phyloP scores from a whole-genome alignment of 2,797 vertebrate species.

The Anguilla anguilla region DNA sequence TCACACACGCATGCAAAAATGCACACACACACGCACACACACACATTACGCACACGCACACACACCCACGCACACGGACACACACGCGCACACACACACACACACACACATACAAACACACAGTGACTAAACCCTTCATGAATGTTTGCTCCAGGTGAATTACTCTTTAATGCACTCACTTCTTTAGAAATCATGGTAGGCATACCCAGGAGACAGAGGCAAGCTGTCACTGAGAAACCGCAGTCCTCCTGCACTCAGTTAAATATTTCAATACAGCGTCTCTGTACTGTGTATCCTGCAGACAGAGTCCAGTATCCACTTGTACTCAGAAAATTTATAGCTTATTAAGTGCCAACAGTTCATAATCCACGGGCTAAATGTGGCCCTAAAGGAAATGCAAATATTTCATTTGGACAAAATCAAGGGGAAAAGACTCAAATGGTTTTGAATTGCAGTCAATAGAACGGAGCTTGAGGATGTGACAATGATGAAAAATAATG shows the following conservation, averaged over 20 bases:
- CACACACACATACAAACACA: constrained; percentile 43
- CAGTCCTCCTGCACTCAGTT: constrained; percentile 84
- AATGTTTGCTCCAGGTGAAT: constrained; percentile 81
- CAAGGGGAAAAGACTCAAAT: constrained; percentile 52
- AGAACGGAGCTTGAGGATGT: not conserved
- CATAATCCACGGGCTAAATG: constrained; percentile 93
- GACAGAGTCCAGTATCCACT: constrained; percentile 93
- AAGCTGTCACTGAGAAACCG: constrained; percentile 88
- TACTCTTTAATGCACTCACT: constrained; percentile 89
- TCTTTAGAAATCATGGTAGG: constrained; percentile 84
- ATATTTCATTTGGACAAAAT: constrained; percentile 84
- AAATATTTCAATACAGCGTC: constrained; percentile 91
- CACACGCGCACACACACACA: constrained; percentile 40
- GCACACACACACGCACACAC: constrained; percentile 44
- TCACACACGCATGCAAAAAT: not conserved
- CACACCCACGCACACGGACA: constrained; percentile 42
- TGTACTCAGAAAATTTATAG: constrained; percentile 94
- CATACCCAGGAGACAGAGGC: constrained; percentile 84
- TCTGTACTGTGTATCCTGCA: constrained; percentile 86
- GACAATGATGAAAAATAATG: constrained; percentile 14
- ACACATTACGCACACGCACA: constrained; percentile 26
- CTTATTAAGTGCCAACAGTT: constrained; percentile 99
- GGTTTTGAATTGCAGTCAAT: constrained; percentile 46
- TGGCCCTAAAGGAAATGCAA: constrained; percentile 85
- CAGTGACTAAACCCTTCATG: constrained; percentile 67